Evolutionary conservation across 2,888 invertebrate species (phyloP).

Genomic region (Drosophila mimetica): DNA sequence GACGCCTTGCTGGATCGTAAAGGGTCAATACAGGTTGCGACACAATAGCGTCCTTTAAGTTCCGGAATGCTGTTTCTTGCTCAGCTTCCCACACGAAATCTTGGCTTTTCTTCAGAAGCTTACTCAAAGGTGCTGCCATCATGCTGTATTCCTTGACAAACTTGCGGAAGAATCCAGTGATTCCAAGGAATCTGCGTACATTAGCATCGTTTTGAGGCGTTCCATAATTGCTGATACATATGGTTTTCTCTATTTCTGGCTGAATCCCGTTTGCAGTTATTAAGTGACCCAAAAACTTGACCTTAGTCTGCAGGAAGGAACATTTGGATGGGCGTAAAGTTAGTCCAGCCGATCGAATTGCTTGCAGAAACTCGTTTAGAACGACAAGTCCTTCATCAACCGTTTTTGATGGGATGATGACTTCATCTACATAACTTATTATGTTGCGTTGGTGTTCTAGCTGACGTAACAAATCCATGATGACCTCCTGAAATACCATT

Average conservation of each 20-base stretch:
- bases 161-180: not conserved
- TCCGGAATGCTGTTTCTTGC: too few relatives aligned
- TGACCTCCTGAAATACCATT: not conserved
- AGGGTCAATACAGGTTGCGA: too few relatives aligned
- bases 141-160: not conserved
- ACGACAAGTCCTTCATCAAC: not conserved
- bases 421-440: slow-evolving; percentile 1
- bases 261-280: too few relatives aligned
- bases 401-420: not conserved
- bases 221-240: not conserved
- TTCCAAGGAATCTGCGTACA: too few relatives aligned
- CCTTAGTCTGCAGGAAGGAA: not conserved
- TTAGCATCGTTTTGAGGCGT: too few relatives aligned
- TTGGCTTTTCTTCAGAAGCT: not conserved
- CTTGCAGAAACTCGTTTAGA: too few relatives aligned
- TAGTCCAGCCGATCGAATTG: not conserved
- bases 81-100: not conserved
- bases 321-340: not conserved
- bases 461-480: not conserved
- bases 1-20: not conserved
- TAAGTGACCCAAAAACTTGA: too few relatives aligned
- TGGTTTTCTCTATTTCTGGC: too few relatives aligned
- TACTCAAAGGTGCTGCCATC: not conserved
- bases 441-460: not conserved
- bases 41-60: too few relatives aligned